Evolutionary conservation across 1,140 invertebrate genomes (phyloP), one percentile per base, ranked within the genome.

Genomic region (Papilio aristodemus): DNA sequence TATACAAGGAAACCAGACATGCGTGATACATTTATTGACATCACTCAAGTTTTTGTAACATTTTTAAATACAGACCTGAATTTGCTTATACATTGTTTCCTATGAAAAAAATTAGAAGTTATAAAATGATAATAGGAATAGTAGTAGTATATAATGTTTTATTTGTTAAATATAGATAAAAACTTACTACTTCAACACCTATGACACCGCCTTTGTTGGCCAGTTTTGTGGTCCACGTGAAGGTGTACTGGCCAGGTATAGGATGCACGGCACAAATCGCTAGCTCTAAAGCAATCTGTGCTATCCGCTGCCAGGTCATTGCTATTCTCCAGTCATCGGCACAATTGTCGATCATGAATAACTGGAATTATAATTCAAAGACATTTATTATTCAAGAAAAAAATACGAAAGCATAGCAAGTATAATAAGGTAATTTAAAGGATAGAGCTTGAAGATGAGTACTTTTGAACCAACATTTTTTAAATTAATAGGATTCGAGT

Each of bases 241-340:
- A 99, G 84, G 95, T 96, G 91, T 99, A 98, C 92, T 98, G 95
- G 62, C 98, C 98, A 17, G 99, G 99, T 82, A 99, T 96, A 43
- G 98, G 98, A 92, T 99, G 98, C 78, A 99, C 95, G 78, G 97
- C 97, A 92, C 99, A 99, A 84, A 99, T 97, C 71, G 95, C 89
- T 74, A 99, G 93, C 92, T 99, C 99, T 77, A 99, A 93, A 37
- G 94, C 93, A 85, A 99, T 98, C 92, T 99, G 97, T 76, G 95
- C 94, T 92, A 98, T 97, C 89, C 98, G 93, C 92, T 98, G 96
- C 96, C 97, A 98, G 69, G 98, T 99, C 96, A 99, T 98, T 74
- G 99, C 98, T 92, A 99, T 99, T 86, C 98, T 94, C 99, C 99
- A 99, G 93, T 99, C 99, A 92, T 99, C 99, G 63, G 99, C 98